phyloP scores from a whole-genome alignment of 2,888 invertebrate genomes.

The Bedellia somnulentella region DNA sequence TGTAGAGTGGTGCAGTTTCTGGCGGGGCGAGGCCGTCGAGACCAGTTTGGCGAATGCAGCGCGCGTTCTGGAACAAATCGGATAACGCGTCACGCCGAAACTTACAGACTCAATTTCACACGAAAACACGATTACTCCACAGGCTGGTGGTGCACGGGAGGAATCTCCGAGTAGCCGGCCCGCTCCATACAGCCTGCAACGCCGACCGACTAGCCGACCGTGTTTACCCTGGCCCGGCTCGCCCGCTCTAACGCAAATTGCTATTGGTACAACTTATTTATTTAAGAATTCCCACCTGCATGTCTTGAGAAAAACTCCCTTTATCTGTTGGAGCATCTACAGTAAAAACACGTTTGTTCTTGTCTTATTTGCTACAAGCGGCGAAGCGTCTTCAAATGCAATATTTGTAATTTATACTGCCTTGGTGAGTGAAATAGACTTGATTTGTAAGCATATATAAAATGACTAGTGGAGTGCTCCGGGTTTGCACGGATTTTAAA shows the following conservation, averaged over 20 bases:
- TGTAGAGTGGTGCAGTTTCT: slow-evolving; percentile 1
- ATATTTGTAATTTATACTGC: no score
- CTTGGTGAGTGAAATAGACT: no score
- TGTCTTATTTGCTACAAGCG: no score
- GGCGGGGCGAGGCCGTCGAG: slow-evolving; percentile 1
- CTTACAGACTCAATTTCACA: slow-evolving; percentile 44
- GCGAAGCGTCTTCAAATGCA: no score
- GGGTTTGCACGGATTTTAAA: no score
- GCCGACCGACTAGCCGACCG: slow-evolving; percentile 4
- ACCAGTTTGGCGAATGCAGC: slow-evolving; percentile 22
- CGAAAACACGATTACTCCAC: slow-evolving; percentile 40
- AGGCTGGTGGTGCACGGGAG: slow-evolving; percentile 16
- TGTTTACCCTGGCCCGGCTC: slow-evolving; percentile 2
- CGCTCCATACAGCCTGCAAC: slow-evolving; percentile 5
- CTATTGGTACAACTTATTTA: slow-evolving; percentile 29
- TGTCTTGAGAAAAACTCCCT: no score
- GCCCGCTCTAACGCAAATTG: slow-evolving; percentile 11
- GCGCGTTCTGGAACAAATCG: slow-evolving; percentile 48
- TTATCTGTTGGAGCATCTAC: no score
- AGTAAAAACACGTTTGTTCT: no score
- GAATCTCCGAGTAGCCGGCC: slow-evolving; percentile 15
- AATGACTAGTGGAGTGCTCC: no score
- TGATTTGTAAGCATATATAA: no score
- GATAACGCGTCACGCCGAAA: slow-evolving; percentile 46
- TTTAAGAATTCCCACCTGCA: slow-evolving; percentile 23